These are phyloP conservation scores for Noturus placidus DNA, from an alignment of 2,113 vertebrate genomes.

Conservation along the genomic window DNA sequence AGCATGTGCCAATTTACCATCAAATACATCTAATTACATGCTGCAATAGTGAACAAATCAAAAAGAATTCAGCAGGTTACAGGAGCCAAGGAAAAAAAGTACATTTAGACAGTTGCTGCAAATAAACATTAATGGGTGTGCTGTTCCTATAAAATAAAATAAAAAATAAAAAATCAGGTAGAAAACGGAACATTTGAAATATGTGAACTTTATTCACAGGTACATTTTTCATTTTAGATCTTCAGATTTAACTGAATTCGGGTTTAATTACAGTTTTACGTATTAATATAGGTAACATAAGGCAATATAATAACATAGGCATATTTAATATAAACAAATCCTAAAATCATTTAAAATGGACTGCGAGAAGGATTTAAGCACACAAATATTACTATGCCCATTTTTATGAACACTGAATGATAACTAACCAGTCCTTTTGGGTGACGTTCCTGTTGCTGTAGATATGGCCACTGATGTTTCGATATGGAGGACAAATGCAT, in stretches of 20 bases:
- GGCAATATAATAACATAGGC: not conserved
- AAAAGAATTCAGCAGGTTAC: not conserved
- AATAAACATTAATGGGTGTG: not conserved
- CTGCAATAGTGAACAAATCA: not conserved
- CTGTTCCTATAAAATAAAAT: not conserved
- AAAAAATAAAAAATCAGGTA: not conserved
- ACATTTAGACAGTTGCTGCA: not conserved
- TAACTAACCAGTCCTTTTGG: conserved; percentile 92
- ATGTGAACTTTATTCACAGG: not conserved
- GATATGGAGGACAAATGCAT: conserved; percentile 92
- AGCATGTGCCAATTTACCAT: not conserved
- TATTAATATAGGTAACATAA: not conserved
- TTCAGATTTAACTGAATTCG: not conserved
- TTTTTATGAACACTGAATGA: not conserved
- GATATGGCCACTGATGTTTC: conserved; percentile 88
- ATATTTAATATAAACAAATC: not conserved
- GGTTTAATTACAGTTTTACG: not conserved
- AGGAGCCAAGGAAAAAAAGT: not conserved
- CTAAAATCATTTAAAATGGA: not conserved
- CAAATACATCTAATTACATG: not conserved
- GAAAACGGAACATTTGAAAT: not conserved
- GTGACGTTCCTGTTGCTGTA: conserved; percentile 87
- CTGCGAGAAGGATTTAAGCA: not conserved
- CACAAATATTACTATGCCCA: not conserved
- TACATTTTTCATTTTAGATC: not conserved